These are phyloP conservation scores for Catocala sponsa DNA, from an alignment of 2,888 invertebrate genomes.

Conservation along the genomic window DNA sequence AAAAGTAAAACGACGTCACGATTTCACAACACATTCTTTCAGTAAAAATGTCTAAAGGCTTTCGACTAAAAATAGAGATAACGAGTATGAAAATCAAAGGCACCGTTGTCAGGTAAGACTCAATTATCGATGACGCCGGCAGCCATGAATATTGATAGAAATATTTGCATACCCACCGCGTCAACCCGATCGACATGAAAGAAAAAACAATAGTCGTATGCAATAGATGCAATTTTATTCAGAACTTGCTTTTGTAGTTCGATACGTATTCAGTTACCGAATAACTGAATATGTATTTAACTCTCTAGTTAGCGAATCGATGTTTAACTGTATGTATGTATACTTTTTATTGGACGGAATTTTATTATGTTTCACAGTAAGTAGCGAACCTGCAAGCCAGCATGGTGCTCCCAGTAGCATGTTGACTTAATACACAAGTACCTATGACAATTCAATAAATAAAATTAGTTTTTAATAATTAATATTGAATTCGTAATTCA, in stretches of 20 bases:
- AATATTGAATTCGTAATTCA: too few species aligned
- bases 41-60: neutral
- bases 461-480: too few species aligned
- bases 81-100: constrained; percentile 67
- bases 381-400: too few species aligned
- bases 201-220: constrained; percentile 51
- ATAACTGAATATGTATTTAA: constrained; percentile 50
- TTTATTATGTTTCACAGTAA: too few species aligned
- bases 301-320: constrained; percentile 18
- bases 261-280: constrained; percentile 10
- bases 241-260: constrained; percentile 33
- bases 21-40: too few species aligned
- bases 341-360: too few species aligned
- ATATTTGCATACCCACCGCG: constrained; percentile 73
- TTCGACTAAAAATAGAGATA: constrained; percentile 45
- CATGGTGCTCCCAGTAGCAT: too few species aligned
- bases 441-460: too few species aligned
- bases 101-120: constrained; percentile 69
- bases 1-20: too few species aligned
- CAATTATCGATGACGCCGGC: constrained; percentile 74
- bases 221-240: constrained; percentile 47
- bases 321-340: too few species aligned
- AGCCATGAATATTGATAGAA: constrained; percentile 80
- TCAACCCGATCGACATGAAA: constrained; percentile 58
- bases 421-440: too few species aligned